A percentile compares a stretch with the other conserved stretches of the same genome.
Conservation (phyloP, 2,797 vertebrate species). For the Characodon lateralis region DNA sequence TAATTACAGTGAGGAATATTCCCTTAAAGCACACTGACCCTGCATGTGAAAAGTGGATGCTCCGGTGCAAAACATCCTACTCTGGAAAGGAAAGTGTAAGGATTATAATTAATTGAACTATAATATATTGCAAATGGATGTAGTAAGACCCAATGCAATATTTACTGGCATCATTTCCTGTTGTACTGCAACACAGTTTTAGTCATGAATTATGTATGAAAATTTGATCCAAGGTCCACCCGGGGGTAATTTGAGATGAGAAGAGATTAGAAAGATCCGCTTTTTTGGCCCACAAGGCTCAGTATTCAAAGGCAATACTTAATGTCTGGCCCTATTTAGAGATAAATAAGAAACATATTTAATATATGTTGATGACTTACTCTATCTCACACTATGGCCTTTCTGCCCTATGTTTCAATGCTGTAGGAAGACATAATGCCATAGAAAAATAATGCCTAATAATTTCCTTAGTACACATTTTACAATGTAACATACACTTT, state of each 20-base stretch:
- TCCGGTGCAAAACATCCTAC: not conserved
- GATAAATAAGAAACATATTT: not conserved
- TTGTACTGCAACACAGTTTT: constrained; percentile 15
- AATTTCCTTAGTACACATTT: not conserved
- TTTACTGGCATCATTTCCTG: constrained; percentile 18
- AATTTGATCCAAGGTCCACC: constrained; percentile 15
- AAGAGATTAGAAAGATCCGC: constrained; percentile 6
- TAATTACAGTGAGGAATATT: constrained; percentile 19
- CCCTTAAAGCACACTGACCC: not conserved
- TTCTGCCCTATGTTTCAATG: not conserved
- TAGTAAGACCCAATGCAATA: constrained; percentile 25
- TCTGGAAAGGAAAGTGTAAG: constrained; percentile 28
- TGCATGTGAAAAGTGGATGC: constrained; percentile 3
- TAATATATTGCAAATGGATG: constrained; percentile 22
- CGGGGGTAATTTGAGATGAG: constrained; percentile 11
- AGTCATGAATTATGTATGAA: constrained; percentile 39
- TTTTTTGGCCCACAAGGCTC: constrained; percentile 8
- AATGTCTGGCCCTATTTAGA: constrained; percentile 14
- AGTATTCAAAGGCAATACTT: constrained; percentile 3
- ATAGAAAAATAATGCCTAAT: not conserved
- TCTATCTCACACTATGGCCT: not conserved
- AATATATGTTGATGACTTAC: not conserved
- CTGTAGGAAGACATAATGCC: not conserved
- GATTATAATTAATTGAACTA: constrained; percentile 19
- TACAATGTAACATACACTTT: not conserved